Percentiles rank a stretch among this genome's conserved stretches.
Conservation (phyloP, 2,888 invertebrate genomes). For the Caenorhabditis sinica region DNA sequence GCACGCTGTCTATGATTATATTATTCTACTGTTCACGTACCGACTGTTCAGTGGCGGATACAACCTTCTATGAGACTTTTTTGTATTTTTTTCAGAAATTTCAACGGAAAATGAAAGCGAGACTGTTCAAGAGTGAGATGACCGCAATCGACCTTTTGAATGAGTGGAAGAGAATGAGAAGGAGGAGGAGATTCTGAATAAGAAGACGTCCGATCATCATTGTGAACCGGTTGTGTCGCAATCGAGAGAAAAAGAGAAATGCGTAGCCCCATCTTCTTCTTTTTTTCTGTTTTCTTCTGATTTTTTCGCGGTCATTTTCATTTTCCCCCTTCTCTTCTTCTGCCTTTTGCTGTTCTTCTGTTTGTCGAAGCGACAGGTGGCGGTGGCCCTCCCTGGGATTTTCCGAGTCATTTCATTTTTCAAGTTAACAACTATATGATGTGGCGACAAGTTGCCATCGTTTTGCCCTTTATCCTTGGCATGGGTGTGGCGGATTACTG, state of each 20-base stretch:
- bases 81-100: conserved; percentile 47
- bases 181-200: conserved; percentile 26
- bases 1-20: conserved; percentile 65
- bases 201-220: conserved; percentile 50
- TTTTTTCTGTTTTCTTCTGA: conserved; percentile 37
- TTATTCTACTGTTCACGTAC: conserved; percentile 69
- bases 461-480: not conserved
- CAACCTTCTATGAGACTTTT: conserved; percentile 66
- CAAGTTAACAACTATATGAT: conserved; percentile 22
- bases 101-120: conserved; percentile 34
- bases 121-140: conserved; percentile 56
- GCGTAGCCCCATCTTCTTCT: conserved; percentile 37
- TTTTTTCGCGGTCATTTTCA: conserved; percentile 64
- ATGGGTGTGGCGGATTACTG: conserved; percentile 51
- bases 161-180: not conserved
- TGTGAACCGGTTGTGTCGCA: conserved; percentile 58
- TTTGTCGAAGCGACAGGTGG: conserved; percentile 56
- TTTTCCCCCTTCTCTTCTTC: conserved; percentile 16
- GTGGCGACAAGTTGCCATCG: conserved; percentile 4
- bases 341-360: conserved; percentile 31
- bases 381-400: not conserved
- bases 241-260: conserved; percentile 47
- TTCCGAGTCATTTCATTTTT: conserved; percentile 8
- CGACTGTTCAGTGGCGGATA: conserved; percentile 66
- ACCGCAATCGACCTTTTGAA: conserved; percentile 41